A percentile compares a stretch with the other conserved stretches of the same genome.
Evolutionary conservation across 64 coral and sea anemone species (phyloP).

Genomic region (Cladopsammia gracilis): DNA sequence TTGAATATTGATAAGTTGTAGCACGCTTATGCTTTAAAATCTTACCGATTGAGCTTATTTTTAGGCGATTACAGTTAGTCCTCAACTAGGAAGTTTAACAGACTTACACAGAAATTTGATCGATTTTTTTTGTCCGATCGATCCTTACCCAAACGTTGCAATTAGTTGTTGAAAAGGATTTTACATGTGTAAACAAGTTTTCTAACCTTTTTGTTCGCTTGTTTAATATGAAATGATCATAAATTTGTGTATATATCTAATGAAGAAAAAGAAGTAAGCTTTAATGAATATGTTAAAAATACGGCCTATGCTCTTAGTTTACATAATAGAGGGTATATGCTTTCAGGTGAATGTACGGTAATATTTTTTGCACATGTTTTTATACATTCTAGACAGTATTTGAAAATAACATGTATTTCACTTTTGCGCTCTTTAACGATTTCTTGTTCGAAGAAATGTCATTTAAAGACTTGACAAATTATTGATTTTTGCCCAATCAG

Average conservation of each 20-base stretch:
- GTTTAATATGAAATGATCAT: neutral
- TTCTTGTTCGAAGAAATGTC: too few species aligned
- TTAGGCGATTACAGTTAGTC: neutral
- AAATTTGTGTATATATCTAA: constrained; percentile 20
- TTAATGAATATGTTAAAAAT: too few species aligned
- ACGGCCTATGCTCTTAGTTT: too few species aligned
- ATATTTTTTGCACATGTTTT: too few species aligned
- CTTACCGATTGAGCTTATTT: neutral
- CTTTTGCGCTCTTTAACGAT: too few species aligned
- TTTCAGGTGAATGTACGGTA: too few species aligned
- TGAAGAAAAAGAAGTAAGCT: neutral
- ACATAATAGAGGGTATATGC: too few species aligned
- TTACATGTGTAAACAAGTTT: neutral
- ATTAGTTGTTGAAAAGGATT: neutral
- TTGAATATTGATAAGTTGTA: constrained; percentile 9
- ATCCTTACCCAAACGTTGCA: neutral
- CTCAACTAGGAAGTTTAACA: neutral
- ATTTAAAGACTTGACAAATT: too few species aligned
- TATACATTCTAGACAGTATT: too few species aligned
- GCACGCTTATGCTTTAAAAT: neutral
- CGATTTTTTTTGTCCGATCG: neutral
- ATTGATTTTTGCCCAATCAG: too few species aligned
- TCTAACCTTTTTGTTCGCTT: neutral
- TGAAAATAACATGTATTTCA: too few species aligned
- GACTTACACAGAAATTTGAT: neutral